Evolutionary conservation across 2,888 invertebrate genomes (phyloP).

Genomic region (Gisinianus flammeolus): DNA sequence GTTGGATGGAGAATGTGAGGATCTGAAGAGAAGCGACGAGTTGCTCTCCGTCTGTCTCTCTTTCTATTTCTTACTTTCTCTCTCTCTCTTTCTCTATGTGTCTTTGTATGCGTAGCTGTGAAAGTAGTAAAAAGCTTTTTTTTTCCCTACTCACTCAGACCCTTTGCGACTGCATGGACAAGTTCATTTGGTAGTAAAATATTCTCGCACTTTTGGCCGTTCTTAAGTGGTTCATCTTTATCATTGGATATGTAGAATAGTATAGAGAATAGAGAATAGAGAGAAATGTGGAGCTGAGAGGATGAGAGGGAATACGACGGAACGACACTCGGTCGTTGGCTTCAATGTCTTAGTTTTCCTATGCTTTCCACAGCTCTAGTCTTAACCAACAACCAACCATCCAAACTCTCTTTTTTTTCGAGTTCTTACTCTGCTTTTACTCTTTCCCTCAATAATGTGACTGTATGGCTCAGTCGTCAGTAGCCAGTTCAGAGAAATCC

Average conservation of each 20-base stretch:
- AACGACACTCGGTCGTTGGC: neutral
- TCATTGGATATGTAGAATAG: too few species aligned
- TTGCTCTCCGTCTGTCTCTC: too few species aligned
- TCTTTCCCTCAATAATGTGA: too few species aligned
- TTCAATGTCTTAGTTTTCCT: neutral
- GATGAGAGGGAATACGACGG: neutral
- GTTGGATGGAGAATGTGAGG: too few species aligned
- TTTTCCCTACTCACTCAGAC: neutral
- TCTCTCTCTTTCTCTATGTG: neutral
- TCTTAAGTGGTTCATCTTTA: neutral
- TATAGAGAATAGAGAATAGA: neutral
- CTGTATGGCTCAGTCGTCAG: too few species aligned
- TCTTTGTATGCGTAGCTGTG: neutral
- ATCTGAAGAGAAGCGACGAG: too few species aligned
- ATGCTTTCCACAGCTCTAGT: neutral
- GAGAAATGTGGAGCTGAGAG: neutral
- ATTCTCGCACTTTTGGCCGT: neutral
- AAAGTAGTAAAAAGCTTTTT: conserved; percentile 8
- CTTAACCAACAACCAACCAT: neutral
- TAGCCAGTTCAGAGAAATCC: too few species aligned
- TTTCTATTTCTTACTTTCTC: neutral
- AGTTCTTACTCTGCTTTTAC: too few species aligned
- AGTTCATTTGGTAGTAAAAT: conserved; percentile 8
- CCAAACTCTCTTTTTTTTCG: neutral
- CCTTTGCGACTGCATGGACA: conserved; percentile 2